Conservation (phyloP, 2,113 vertebrate genomes). For the Coryphaenoides rupestris region DNA sequence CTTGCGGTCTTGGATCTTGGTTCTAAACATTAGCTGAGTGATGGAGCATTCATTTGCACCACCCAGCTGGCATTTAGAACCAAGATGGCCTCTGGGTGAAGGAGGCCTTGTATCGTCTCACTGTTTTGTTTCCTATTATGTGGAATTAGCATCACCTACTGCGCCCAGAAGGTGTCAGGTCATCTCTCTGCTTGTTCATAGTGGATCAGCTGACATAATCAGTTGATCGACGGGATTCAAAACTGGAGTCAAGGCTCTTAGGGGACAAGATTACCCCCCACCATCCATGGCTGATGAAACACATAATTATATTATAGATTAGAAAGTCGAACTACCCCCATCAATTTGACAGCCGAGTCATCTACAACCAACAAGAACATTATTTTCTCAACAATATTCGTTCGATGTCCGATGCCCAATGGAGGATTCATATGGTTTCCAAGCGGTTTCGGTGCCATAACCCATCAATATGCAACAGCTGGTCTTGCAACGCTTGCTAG, state of each 20-base stretch:
- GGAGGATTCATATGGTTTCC: conserved; percentile 1
- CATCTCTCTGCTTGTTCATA: conserved; percentile 26
- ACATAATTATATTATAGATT: too few relatives aligned
- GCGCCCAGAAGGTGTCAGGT: conserved; percentile 35
- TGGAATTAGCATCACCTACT: conserved; percentile 42
- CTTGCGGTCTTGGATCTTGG: too few relatives aligned
- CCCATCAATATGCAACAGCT: conserved; percentile 19
- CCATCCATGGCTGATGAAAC: too few relatives aligned
- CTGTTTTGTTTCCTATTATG: conserved; percentile 44
- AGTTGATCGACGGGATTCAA: conserved; percentile 1
- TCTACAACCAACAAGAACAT: not conserved
- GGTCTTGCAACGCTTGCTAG: conserved; percentile 38
- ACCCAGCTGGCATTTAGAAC: too few relatives aligned
- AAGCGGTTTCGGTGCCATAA: conserved; percentile 26
- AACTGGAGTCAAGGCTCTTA: conserved; percentile 18
- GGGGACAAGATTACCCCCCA: too few relatives aligned
- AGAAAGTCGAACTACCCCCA: not conserved
- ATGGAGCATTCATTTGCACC: too few relatives aligned
- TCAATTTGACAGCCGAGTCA: not conserved
- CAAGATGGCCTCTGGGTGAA: too few relatives aligned
- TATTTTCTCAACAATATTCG: not conserved
- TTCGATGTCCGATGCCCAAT: conserved; percentile 5
- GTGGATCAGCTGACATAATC: conserved; percentile 35
- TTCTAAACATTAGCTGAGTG: too few relatives aligned
- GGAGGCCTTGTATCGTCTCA: not conserved